phyloP scores from a whole-genome alignment of 2,888 invertebrate species.

The Ecliptopera silaceata region DNA sequence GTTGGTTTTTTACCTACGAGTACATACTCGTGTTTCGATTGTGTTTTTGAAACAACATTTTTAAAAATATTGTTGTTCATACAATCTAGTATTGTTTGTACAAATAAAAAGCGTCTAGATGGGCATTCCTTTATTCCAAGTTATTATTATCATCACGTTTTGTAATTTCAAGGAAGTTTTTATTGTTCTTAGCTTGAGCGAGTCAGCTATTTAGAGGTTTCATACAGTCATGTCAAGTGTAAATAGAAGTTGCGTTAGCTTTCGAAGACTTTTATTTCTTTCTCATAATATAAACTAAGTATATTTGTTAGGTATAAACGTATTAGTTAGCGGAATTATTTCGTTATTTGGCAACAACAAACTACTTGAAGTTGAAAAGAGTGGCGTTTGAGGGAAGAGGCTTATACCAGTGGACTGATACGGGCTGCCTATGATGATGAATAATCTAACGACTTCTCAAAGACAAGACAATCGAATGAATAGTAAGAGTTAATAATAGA shows the following conservation, averaged over 20 bases:
- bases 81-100: background rate
- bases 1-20: too few relatives aligned
- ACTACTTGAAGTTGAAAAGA: too few relatives aligned
- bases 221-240: background rate
- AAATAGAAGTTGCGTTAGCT: background rate
- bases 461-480: too few relatives aligned
- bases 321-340: too few relatives aligned
- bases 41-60: background rate
- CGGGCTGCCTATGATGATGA: too few relatives aligned
- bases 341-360: too few relatives aligned
- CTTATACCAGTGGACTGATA: too few relatives aligned
- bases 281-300: too few relatives aligned
- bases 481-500: too few relatives aligned
- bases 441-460: too few relatives aligned
- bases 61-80: background rate
- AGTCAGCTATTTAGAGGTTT: background rate
- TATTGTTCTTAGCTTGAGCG: background rate
- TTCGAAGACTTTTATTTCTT: background rate
- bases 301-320: too few relatives aligned
- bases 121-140: slow-evolving; percentile 1
- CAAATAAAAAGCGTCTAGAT: background rate
- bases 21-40: background rate
- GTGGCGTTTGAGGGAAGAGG: too few relatives aligned
- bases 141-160: slow-evolving; percentile 9
- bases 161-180: slow-evolving; percentile 5